Percentiles rank a stretch among this genome's conserved stretches.
Conservation (phyloP, 2,797 vertebrate genomes). For the Pseudochirops cupreus region DNA sequence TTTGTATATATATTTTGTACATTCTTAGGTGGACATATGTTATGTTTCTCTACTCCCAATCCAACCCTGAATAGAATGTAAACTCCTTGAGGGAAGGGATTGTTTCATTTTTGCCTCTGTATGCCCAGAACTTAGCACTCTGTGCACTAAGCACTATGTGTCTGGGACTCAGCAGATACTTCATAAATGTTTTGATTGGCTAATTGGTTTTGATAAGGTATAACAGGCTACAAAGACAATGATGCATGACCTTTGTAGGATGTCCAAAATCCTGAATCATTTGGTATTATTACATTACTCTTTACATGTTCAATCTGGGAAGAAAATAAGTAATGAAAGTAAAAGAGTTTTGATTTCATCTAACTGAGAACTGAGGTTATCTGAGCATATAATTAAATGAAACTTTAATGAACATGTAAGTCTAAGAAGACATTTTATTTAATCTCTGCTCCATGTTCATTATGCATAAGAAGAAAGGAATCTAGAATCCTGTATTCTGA, state of each 20-base stretch:
- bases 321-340: slow-evolving; percentile 39
- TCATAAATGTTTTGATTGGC: background rate
- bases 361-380: slow-evolving; percentile 25
- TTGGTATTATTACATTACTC: slow-evolving; percentile 2
- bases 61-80: background rate
- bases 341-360: background rate
- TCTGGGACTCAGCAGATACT: background rate
- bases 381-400: slow-evolving; percentile 37
- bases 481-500: slow-evolving; percentile 4
- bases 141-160: background rate
- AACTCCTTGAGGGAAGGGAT: background rate
- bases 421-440: background rate
- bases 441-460: background rate
- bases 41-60: background rate
- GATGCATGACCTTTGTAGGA: slow-evolving; percentile 3
- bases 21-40: background rate
- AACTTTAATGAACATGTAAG: slow-evolving; percentile 28
- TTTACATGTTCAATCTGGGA: slow-evolving; percentile 20
- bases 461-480: slow-evolving; percentile 9
- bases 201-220: background rate
- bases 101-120: background rate
- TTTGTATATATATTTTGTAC: background rate
- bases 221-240: slow-evolving; percentile 45
- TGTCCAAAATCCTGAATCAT: slow-evolving; percentile 12
- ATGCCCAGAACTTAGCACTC: background rate